A percentile compares a stretch with the other conserved stretches of the same genome.
Conservation (phyloP, 1,140 invertebrate genomes). For the Aphis craccivora region DNA sequence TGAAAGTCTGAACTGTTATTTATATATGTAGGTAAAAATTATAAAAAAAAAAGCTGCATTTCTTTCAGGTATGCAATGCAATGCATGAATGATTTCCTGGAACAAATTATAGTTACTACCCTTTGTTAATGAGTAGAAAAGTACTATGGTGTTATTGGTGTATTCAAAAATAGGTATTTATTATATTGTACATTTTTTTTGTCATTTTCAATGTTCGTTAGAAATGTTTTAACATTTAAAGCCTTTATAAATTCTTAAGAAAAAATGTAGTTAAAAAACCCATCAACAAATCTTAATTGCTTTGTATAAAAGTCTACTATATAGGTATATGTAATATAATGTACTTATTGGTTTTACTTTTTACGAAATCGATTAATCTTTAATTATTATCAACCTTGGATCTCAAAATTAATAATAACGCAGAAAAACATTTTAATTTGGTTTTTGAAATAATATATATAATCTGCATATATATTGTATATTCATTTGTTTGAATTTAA, state of each 20-base stretch:
- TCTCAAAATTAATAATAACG: not conserved
- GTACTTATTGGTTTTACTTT: not conserved
- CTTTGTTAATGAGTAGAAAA: not conserved
- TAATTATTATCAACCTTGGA: not conserved
- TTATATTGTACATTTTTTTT: not conserved
- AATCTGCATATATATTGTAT: not conserved
- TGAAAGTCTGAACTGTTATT: too few relatives aligned
- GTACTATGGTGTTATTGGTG: not conserved
- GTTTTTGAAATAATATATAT: not conserved
- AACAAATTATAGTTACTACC: not conserved
- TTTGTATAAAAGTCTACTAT: not conserved
- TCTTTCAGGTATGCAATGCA: not conserved
- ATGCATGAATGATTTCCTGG: not conserved
- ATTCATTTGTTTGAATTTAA: not conserved
- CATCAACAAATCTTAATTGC: not conserved
- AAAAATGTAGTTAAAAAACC: not conserved
- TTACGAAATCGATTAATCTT: not conserved
- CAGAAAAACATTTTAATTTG: slow-evolving; percentile 8
- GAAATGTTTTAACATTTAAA: not conserved
- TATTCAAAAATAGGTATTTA: not conserved
- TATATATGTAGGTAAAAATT: not conserved
- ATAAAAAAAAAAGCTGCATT: not conserved
- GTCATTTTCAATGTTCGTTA: not conserved
- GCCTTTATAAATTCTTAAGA: not conserved
- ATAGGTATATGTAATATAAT: not conserved